Percentiles rank a stretch among this genome's conserved stretches.
Conservation (phyloP, 2,888 invertebrate species). For the Ceraclea dissimilis region DNA sequence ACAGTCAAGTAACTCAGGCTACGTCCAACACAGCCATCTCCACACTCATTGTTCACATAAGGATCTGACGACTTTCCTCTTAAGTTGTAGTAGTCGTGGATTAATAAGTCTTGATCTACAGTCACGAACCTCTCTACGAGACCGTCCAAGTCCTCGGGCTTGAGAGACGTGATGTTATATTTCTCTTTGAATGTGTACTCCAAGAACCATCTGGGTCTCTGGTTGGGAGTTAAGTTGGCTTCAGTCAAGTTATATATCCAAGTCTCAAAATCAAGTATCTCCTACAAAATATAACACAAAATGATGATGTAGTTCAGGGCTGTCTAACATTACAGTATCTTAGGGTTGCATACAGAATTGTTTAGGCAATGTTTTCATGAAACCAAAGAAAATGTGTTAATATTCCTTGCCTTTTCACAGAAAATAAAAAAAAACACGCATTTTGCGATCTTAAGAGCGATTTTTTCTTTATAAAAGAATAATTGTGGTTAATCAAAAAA, state of each 20-base stretch:
- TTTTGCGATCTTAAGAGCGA: too few relatives aligned
- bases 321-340: conserved; percentile 11
- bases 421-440: too few relatives aligned
- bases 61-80: conserved; percentile 41
- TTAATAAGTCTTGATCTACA: conserved; percentile 40
- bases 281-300: background rate
- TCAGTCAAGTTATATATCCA: conserved; percentile 69
- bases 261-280: conserved; percentile 37
- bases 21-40: conserved; percentile 42
- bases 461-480: too few relatives aligned
- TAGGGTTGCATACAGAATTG: background rate
- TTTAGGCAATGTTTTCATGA: background rate
- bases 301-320: background rate
- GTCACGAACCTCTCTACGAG: conserved; percentile 53
- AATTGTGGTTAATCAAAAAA: too few relatives aligned
- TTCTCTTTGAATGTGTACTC: conserved; percentile 67
- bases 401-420: too few relatives aligned
- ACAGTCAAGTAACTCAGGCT: conserved; percentile 50
- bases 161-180: conserved; percentile 54
- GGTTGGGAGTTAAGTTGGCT: conserved; percentile 54
- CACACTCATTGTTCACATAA: conserved; percentile 37
- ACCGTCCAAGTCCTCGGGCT: conserved; percentile 54
- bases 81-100: conserved; percentile 45
- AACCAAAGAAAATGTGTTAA: background rate
- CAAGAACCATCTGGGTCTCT: conserved; percentile 61